These are phyloP conservation scores for Bellardia pandia DNA, from an alignment of 2,888 invertebrate genomes.

Conservation along the genomic window DNA sequence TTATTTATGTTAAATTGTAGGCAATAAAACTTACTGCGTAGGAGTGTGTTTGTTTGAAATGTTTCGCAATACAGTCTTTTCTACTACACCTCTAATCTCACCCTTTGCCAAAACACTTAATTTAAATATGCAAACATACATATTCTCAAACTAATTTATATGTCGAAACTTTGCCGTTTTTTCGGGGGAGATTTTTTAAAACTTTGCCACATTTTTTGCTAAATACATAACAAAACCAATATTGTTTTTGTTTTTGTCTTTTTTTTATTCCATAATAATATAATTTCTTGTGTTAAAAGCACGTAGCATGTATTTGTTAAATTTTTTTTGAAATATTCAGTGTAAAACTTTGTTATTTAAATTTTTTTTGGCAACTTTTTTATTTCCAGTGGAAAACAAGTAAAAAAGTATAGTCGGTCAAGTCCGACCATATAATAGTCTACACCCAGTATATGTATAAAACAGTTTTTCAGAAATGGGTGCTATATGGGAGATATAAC, in stretches of 20 bases:
- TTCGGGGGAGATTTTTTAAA: conserved; percentile 6
- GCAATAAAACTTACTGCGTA: conserved; percentile 41
- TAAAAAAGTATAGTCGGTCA: too few relatives aligned
- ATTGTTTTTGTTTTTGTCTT: conserved; percentile 44
- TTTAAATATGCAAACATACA: neutral
- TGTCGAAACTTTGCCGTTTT: conserved; percentile 49
- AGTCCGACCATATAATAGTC: too few relatives aligned
- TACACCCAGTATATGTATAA: too few relatives aligned
- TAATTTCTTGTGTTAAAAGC: conserved; percentile 35
- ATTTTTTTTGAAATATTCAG: conserved; percentile 53
- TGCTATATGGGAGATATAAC: too few relatives aligned
- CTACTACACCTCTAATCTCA: neutral
- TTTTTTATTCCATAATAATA: conserved; percentile 23
- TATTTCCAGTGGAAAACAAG: neutral
- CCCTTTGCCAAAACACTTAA: neutral
- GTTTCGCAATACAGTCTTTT: neutral
- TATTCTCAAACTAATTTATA: neutral
- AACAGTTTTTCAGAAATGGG: too few relatives aligned
- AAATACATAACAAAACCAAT: conserved; percentile 27
- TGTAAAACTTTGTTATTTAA: conserved; percentile 55
- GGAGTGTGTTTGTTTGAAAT: neutral
- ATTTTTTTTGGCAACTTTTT: conserved; percentile 49
- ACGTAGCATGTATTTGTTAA: conserved; percentile 52
- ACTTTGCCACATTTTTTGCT: conserved; percentile 22
- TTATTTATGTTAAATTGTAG: conserved; percentile 62